A percentile compares a stretch with the other conserved stretches of the same genome.
phyloP scores from a whole-genome alignment of 2,888 invertebrate species.

The Tenthredo livida region DNA sequence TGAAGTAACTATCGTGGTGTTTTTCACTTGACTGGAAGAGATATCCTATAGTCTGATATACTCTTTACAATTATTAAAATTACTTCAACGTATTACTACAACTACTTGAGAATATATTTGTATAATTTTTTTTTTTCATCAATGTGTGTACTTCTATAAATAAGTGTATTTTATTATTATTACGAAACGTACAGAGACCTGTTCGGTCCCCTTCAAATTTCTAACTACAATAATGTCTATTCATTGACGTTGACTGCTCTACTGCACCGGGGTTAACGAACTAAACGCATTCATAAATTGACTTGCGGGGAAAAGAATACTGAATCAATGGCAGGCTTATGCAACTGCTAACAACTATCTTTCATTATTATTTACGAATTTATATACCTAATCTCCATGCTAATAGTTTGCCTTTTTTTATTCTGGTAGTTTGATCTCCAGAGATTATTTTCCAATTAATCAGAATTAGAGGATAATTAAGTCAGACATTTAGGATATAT shows the following conservation, averaged over 20 bases:
- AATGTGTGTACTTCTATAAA: background rate
- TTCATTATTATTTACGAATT: background rate
- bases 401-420: background rate
- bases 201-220: slow-evolving; percentile 12
- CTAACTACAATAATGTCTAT: slow-evolving; percentile 39
- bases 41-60: background rate
- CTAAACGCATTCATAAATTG: slow-evolving; percentile 20
- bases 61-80: background rate
- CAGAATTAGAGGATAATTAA: background rate
- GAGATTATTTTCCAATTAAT: background rate
- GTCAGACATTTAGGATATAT: background rate
- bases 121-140: background rate
- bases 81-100: background rate
- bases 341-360: background rate
- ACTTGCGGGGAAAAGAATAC: background rate
- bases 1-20: background rate
- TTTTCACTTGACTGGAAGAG: background rate
- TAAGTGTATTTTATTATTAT: background rate
- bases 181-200: background rate
- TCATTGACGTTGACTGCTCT: slow-evolving; percentile 15
- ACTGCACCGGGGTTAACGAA: slow-evolving; percentile 37
- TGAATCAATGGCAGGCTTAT: slow-evolving; percentile 22
- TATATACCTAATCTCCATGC: slow-evolving; percentile 1
- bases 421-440: background rate
- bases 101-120: background rate